A percentile compares a stretch with the other conserved stretches of the same genome.
Conservation (phyloP, 1,140 invertebrate genomes). For the Drosophila triauraria region DNA sequence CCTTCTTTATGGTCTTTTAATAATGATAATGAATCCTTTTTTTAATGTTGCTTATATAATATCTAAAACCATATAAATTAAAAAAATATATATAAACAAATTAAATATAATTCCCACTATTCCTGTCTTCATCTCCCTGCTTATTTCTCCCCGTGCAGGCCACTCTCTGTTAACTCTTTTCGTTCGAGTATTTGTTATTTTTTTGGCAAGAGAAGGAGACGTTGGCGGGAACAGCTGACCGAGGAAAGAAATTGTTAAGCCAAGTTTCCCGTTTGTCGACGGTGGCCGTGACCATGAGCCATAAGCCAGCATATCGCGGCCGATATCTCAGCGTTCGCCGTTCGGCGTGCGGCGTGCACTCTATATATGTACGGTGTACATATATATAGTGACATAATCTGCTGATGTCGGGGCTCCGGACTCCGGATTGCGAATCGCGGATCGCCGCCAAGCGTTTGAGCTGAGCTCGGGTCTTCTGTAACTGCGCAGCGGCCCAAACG, state of each 20-base stretch:
- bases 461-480: constrained; percentile 73
- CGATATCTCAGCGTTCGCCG: constrained; percentile 46
- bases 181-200: not conserved
- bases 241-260: constrained; percentile 58
- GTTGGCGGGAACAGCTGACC: constrained; percentile 63
- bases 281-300: constrained; percentile 74
- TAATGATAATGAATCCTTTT: no score
- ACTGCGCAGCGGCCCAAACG: constrained; percentile 69
- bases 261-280: constrained; percentile 59
- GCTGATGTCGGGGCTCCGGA: constrained; percentile 64
- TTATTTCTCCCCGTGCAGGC: constrained; percentile 2
- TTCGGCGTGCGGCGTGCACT: constrained; percentile 50
- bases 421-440: constrained; percentile 35
- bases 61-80: no score
- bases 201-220: constrained; percentile 31
- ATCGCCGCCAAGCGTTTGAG: constrained; percentile 38
- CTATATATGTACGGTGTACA: not conserved
- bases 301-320: constrained; percentile 41
- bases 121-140: no score
- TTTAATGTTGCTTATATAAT: no score
- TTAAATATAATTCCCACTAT: no score
- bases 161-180: constrained; percentile 18
- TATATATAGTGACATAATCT: constrained; percentile 77
- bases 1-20: no score
- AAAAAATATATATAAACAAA: no score